These are phyloP conservation scores for Enteromius unitaeniatus DNA, from an alignment of 2,797 vertebrate species.

Conservation along the genomic window DNA sequence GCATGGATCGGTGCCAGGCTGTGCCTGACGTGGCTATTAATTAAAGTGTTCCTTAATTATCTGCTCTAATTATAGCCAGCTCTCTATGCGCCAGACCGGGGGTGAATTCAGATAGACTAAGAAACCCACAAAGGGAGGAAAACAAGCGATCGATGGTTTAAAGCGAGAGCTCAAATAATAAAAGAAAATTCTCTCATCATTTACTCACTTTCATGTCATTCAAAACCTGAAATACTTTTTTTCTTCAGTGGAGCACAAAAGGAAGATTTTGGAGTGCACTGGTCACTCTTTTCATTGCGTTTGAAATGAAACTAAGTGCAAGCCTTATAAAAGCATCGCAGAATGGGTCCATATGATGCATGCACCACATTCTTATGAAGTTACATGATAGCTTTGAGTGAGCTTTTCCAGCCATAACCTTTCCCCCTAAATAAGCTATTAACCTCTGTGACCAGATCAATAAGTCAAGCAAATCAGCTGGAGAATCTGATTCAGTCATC, in stretches of 20 bases:
- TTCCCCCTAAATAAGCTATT: not conserved
- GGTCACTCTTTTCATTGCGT: not conserved
- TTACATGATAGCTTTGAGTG: not conserved
- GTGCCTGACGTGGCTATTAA: slow-evolving; percentile 47
- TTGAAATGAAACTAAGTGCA: not conserved
- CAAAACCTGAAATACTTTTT: not conserved
- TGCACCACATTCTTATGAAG: not conserved
- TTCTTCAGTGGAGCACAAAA: not conserved
- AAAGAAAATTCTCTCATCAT: not conserved
- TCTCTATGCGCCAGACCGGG: slow-evolving; percentile 37
- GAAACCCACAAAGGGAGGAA: not conserved
- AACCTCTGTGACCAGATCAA: not conserved
- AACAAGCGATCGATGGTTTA: slow-evolving; percentile 13
- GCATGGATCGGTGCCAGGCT: slow-evolving; percentile 24
- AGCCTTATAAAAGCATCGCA: not conserved
- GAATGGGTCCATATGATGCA: not conserved
- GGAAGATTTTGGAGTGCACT: slow-evolving; percentile 2
- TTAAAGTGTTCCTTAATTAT: slow-evolving; percentile 58
- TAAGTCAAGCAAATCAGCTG: not conserved
- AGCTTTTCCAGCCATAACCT: not conserved
- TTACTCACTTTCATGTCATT: slow-evolving; percentile 9
- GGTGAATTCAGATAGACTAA: slow-evolving; percentile 22
- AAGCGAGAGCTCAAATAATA: not conserved
- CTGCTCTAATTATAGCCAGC: slow-evolving; percentile 49
- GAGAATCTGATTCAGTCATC: not conserved